phyloP scores from a whole-genome alignment of 2,888 invertebrate species.

The Amphipoea lucens region DNA sequence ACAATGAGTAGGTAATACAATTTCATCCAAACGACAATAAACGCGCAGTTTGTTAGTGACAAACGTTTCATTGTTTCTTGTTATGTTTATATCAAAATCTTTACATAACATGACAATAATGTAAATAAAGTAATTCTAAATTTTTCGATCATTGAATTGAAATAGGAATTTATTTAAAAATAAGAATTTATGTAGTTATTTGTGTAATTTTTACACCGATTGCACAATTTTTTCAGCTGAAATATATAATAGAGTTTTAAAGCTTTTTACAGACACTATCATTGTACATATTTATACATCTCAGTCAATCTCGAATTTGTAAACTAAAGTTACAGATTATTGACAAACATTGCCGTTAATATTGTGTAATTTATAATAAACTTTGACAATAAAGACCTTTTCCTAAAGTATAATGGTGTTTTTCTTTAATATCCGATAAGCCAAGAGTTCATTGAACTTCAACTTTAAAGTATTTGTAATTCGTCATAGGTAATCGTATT shows the following conservation, averaged over 20 bases:
- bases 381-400: slow-evolving; percentile 86
- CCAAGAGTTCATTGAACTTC: neutral
- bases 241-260: slow-evolving; percentile 55
- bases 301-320: slow-evolving; percentile 75
- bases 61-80: neutral
- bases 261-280: slow-evolving; percentile 70
- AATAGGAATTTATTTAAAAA: slow-evolving; percentile 25
- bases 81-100: neutral
- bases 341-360: slow-evolving; percentile 79
- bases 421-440: slow-evolving; percentile 2
- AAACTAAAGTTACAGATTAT: slow-evolving; percentile 65
- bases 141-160: slow-evolving; percentile 16
- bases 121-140: slow-evolving; percentile 31
- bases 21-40: neutral
- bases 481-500: neutral
- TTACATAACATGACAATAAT: slow-evolving; percentile 25
- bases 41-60: neutral
- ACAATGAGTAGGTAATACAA: neutral
- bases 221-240: slow-evolving; percentile 51
- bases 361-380: slow-evolving; percentile 82
- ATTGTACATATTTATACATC: slow-evolving; percentile 70
- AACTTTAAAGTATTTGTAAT: neutral
- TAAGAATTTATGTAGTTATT: slow-evolving; percentile 42
- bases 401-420: slow-evolving; percentile 73
- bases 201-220: slow-evolving; percentile 59